A percentile compares a stretch with the other conserved stretches of the same genome.
Conservation (phyloP, 2,113 vertebrate species). For the Manacus vitellinus region DNA sequence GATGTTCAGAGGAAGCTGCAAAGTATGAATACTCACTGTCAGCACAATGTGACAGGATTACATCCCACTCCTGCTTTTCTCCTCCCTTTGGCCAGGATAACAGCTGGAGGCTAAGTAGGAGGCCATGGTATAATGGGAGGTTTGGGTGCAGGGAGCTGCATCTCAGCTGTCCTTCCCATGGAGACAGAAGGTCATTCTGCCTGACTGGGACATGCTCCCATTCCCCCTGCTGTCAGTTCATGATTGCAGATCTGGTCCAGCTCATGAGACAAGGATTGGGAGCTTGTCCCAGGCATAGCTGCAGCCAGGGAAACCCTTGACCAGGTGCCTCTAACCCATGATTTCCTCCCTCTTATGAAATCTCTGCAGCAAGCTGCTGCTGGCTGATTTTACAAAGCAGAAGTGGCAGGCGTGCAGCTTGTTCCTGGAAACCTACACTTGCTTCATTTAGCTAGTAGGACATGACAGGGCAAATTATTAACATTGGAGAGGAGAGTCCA, state of each 20-base stretch:
- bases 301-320: neutral
- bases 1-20: neutral
- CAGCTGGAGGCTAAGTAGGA: neutral
- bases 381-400: neutral
- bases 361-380: neutral
- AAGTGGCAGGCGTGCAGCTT: neutral
- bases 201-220: neutral
- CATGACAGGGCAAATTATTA: neutral
- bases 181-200: neutral
- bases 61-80: neutral
- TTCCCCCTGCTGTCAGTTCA: neutral
- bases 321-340: neutral
- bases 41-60: neutral
- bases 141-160: neutral
- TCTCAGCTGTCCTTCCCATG: neutral
- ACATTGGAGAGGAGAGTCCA: neutral
- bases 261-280: neutral
- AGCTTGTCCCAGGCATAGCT: neutral
- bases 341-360: conserved; percentile 18
- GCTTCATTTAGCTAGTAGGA: neutral
- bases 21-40: neutral
- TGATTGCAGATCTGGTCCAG: neutral
- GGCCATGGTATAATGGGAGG: neutral
- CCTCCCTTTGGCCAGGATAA: neutral
- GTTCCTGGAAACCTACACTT: neutral